These are phyloP conservation scores for Lathronympha strigana DNA, from an alignment of 2,888 invertebrate genomes.

Conservation along the genomic window DNA sequence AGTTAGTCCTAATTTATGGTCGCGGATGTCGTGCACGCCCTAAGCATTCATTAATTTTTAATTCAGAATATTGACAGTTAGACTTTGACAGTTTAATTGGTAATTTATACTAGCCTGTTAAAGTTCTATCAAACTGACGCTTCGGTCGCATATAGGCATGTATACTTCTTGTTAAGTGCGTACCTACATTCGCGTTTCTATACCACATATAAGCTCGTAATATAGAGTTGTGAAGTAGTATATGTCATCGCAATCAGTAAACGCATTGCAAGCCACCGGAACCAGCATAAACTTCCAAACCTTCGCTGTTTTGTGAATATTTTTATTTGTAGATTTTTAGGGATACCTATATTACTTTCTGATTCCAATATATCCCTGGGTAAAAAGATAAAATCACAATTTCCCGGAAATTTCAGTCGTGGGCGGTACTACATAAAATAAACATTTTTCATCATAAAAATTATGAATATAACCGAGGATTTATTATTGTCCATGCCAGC, in stretches of 20 bases:
- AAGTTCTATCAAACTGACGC: too few relatives aligned
- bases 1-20: conserved; percentile 30
- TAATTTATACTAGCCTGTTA: not conserved
- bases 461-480: conserved; percentile 12
- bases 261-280: too few relatives aligned
- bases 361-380: not conserved
- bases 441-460: conserved; percentile 13
- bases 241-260: too few relatives aligned
- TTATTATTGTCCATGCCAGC: conserved; percentile 28
- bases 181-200: too few relatives aligned
- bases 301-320: too few relatives aligned
- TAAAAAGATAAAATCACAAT: not conserved
- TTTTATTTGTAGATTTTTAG: too few relatives aligned
- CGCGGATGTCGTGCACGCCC: conserved; percentile 20
- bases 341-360: too few relatives aligned
- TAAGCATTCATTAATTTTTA: conserved; percentile 26
- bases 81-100: conserved; percentile 6
- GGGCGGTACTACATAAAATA: conserved; percentile 10
- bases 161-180: too few relatives aligned
- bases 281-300: too few relatives aligned
- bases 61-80: not conserved
- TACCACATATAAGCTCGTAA: too few relatives aligned
- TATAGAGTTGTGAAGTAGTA: too few relatives aligned
- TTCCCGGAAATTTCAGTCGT: not conserved
- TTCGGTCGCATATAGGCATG: too few relatives aligned